These are phyloP conservation scores for Merops nubicus DNA, from an alignment of 2,113 vertebrate genomes.

Conservation along the genomic window DNA sequence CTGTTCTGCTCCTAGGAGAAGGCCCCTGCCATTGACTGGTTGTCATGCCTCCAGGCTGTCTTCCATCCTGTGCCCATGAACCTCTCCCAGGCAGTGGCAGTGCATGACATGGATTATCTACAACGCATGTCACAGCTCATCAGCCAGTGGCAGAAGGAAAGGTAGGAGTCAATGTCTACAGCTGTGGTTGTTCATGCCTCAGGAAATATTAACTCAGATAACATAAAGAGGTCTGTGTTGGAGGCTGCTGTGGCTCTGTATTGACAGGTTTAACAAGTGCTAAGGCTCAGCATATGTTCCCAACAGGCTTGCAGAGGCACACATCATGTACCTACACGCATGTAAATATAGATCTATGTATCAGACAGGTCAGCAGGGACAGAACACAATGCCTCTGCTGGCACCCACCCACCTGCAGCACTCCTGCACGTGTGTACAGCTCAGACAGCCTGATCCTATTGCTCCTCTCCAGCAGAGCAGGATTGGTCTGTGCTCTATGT, in stretches of 20 bases:
- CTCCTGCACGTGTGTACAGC: background rate
- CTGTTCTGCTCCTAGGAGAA: slow-evolving; percentile 72
- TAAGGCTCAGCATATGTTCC: background rate
- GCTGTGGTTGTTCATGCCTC: background rate
- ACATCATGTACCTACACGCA: background rate
- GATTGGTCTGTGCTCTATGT: background rate
- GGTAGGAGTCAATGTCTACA: slow-evolving; percentile 41
- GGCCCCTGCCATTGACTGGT: slow-evolving; percentile 89
- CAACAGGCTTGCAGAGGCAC: background rate
- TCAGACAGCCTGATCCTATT: background rate
- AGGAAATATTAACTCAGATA: background rate
- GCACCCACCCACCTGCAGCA: background rate
- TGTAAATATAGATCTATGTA: background rate
- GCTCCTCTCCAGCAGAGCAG: background rate
- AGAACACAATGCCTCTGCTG: background rate
- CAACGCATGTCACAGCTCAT: slow-evolving; percentile 83
- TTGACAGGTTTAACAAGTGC: background rate
- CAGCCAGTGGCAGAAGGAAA: background rate
- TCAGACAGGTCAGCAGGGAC: background rate
- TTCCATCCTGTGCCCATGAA: slow-evolving; percentile 81
- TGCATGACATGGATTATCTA: slow-evolving; percentile 89
- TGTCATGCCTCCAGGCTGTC: slow-evolving; percentile 81
- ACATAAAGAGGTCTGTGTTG: background rate
- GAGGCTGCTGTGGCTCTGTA: background rate
- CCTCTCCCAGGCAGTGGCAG: slow-evolving; percentile 78